A percentile compares a stretch with the other conserved stretches of the same genome.
phyloP scores from a whole-genome alignment of 2,888 invertebrate genomes.

The Panopea generosa region DNA sequence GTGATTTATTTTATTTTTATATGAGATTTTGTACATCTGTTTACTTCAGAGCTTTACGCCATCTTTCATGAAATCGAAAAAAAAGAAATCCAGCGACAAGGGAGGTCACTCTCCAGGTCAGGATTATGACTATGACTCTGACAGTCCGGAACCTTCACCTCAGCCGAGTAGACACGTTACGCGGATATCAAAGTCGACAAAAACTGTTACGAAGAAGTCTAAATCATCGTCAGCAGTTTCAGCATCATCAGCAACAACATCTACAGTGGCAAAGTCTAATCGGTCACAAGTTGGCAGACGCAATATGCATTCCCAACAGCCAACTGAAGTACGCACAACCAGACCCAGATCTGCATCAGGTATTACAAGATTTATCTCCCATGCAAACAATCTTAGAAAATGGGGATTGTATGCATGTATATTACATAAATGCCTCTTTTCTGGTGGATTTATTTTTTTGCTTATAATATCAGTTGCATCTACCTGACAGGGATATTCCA shows the following conservation, averaged over 20 bases:
- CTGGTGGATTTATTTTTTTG: no score
- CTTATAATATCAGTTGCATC: no score
- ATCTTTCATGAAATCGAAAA: constrained; percentile 46
- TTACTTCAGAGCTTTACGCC: constrained; percentile 48
- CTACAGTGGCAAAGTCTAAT: not conserved
- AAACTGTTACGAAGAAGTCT: constrained; percentile 15
- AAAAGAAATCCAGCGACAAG: constrained; percentile 5
- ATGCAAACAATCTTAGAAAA: no score
- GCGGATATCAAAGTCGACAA: constrained; percentile 9
- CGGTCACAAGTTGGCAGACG: not conserved
- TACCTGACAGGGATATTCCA: no score
- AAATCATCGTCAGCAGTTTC: no score
- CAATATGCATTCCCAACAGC: not conserved
- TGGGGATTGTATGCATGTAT: no score
- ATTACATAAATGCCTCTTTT: no score
- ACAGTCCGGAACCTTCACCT: constrained; percentile 36
- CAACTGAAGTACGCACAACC: not conserved
- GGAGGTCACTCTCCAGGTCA: constrained; percentile 8
- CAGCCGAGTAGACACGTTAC: constrained; percentile 10
- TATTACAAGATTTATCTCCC: not conserved
- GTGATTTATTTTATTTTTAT: no score
- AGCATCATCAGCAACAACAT: not conserved
- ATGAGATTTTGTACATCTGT: no score
- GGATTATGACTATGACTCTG: constrained; percentile 47
- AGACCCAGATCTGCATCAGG: constrained; percentile 51